A percentile compares a stretch with the other conserved stretches of the same genome.
Evolutionary conservation across 2,888 invertebrate species (phyloP).

Genomic region (Tanytarsus gracilentus): DNA sequence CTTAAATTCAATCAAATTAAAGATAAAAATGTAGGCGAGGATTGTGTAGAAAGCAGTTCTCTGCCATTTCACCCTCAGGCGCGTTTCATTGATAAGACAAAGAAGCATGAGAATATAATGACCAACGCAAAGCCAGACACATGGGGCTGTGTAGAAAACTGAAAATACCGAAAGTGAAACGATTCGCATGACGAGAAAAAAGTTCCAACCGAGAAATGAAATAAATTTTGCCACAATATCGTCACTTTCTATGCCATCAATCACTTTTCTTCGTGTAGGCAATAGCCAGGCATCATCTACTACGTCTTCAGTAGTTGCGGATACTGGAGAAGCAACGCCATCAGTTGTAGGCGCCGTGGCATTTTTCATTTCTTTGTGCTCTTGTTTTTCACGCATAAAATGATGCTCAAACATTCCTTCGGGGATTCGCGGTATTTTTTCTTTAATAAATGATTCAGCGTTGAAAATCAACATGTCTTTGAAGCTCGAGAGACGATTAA

Average conservation of each 20-base stretch:
- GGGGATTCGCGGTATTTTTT: conserved; percentile 46
- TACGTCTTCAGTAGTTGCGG: conserved; percentile 34
- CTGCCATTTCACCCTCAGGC: conserved; percentile 32
- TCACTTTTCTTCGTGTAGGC: conserved; percentile 45
- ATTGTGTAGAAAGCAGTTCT: conserved; percentile 56
- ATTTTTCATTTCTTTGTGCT: conserved; percentile 9
- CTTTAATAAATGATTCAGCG: conserved; percentile 48
- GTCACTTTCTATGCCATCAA: conserved; percentile 63
- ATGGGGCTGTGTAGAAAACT: conserved; percentile 54
- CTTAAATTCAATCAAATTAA: conserved; percentile 70
- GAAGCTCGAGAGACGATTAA: conserved; percentile 37
- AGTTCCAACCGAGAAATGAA: conserved; percentile 67
- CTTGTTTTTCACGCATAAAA: conserved; percentile 43
- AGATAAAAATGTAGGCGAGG: conserved; percentile 63
- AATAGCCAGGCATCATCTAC: conserved; percentile 39
- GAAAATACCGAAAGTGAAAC: conserved; percentile 60
- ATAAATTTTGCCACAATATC: conserved; percentile 60
- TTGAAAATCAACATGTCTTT: conserved; percentile 47
- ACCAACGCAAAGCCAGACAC: conserved; percentile 49
- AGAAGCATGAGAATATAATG: conserved; percentile 60
- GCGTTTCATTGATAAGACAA: conserved; percentile 42
- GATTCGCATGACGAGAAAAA: conserved; percentile 62
- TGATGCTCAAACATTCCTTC: conserved; percentile 43
- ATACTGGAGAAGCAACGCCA: not conserved
- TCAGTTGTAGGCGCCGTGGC: not conserved